phyloP scores from a whole-genome alignment of 1,140 invertebrate genomes.

The Hypothenemus hampei region DNA sequence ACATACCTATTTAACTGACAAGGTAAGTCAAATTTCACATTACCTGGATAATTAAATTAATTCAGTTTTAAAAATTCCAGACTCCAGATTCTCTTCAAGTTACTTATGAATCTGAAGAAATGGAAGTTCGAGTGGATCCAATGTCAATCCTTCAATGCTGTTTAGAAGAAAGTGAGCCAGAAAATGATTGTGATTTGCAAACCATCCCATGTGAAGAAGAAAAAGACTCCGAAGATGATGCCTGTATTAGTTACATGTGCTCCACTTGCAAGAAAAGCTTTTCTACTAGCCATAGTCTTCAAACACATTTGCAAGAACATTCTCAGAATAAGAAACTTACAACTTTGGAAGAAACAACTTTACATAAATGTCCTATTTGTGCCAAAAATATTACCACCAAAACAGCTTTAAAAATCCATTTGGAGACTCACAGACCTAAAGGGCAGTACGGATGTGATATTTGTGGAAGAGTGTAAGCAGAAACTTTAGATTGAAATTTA shows the following conservation, averaged over 20 bases:
- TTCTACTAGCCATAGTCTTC: conserved; percentile 50
- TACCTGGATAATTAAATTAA: no score
- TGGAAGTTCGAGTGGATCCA: conserved; percentile 57
- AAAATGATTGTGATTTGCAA: conserved; percentile 14
- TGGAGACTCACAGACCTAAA: conserved; percentile 59
- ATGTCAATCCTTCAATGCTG: conserved; percentile 54
- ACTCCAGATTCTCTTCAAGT: no score
- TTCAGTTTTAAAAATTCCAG: no score
- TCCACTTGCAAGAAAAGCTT: conserved; percentile 50
- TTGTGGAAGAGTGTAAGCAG: conserved; percentile 64
- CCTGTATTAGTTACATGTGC: conserved; percentile 49
- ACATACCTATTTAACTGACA: conserved; percentile 53
- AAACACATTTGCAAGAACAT: conserved; percentile 56
- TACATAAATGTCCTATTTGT: conserved; percentile 55
- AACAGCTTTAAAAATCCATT: conserved; percentile 60
- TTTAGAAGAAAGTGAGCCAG: conserved; percentile 36
- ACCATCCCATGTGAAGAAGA: conserved; percentile 9
- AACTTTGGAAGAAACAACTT: not conserved
- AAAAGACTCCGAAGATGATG: conserved; percentile 11
- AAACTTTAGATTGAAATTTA: conserved; percentile 1
- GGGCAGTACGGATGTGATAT: conserved; percentile 61
- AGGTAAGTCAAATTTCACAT: conserved; percentile 1
- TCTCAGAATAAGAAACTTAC: conserved; percentile 31
- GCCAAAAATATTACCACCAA: conserved; percentile 58
- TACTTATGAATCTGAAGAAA: conserved; percentile 43